Evolutionary conservation across 2,113 vertebrate species (phyloP), one percentile per base, ranked within the genome.

Genomic region (Nycticryphes semicollaris): DNA sequence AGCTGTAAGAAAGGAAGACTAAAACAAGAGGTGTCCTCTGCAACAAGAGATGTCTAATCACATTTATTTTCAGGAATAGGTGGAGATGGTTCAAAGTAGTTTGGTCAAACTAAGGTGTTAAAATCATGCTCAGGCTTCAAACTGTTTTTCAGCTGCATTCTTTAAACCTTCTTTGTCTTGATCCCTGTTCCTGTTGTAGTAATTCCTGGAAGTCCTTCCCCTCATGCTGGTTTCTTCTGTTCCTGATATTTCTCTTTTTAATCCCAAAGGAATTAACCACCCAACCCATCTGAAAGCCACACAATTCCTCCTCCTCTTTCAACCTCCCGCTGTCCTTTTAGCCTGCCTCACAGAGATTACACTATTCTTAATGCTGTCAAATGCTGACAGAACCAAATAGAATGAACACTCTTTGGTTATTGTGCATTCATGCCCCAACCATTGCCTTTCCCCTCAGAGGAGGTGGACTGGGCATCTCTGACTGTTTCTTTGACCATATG

Each of bases 401-500:
- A 92, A 82, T 0, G 7, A 78, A 75, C 48, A 22, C 25, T 84
- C 73, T 78, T 82, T 66, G 37, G 27, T 23, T 94, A 43, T 74
- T 76, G 17, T 81, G 59, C 54, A 24, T 94, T 84, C 77, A 21
- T 91, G 84, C 62, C 62, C 81, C 62, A 48, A 62, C 48, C 15
- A 0, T 57, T 93, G 91, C 81, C 48, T 91, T 75, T 94, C 33
- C 73, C 48, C 48, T 81, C 66, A 41, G 45, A 95, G 62, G 56
- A 68, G 33, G 27, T 2, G 1, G 27, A 50, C 51, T 64, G 68
- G 84, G 39, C 84, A 75, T 72, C 56, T 89, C 81, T 83, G 78
- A 35, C 62, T 87, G 51, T 60, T 96, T 95, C 69, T 92, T 95
- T 95, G 93, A 75, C 89, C 84, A 68, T 76, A 91, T 76, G 77